These are phyloP conservation scores for Drosophila littoralis DNA, from an alignment of 1,140 invertebrate species.

Conservation along the genomic window DNA sequence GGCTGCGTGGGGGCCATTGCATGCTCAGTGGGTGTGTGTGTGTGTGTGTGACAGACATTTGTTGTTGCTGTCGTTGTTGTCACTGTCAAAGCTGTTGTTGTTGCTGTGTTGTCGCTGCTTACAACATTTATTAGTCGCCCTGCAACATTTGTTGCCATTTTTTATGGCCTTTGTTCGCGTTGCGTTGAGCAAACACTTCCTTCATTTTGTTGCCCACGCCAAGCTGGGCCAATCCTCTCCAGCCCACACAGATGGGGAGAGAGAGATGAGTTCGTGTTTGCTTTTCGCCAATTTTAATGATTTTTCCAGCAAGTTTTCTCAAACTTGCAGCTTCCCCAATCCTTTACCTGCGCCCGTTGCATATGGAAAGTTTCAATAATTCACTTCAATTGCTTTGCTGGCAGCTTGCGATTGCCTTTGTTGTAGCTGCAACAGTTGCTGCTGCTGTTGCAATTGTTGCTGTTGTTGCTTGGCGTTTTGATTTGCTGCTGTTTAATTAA, in stretches of 20 bases:
- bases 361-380: slow-evolving; percentile 77
- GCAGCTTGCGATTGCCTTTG: slow-evolving; percentile 46
- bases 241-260: not conserved
- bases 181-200: slow-evolving; percentile 61
- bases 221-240: slow-evolving; percentile 21
- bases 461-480: slow-evolving; percentile 48
- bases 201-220: slow-evolving; percentile 65
- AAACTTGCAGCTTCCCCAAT: slow-evolving; percentile 39
- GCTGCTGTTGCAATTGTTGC: slow-evolving; percentile 4
- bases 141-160: slow-evolving; percentile 78
- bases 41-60: slow-evolving; percentile 60
- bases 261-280: slow-evolving; percentile 24
- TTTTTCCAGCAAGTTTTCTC: slow-evolving; percentile 29
- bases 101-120: slow-evolving; percentile 36
- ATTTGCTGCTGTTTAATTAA: slow-evolving; percentile 71
- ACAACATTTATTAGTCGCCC: slow-evolving; percentile 70
- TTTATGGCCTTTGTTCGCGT: slow-evolving; percentile 58
- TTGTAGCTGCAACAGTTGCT: slow-evolving; percentile 12
- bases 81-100: slow-evolving; percentile 28
- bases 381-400: slow-evolving; percentile 75
- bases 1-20: slow-evolving; percentile 11
- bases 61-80: slow-evolving; percentile 37
- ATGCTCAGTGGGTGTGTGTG: slow-evolving; percentile 44
- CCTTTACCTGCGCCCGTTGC: slow-evolving; percentile 42
- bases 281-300: slow-evolving; percentile 49